Conservation (phyloP, 2,888 invertebrate genomes). For the Coenonympha glycerion region DNA sequence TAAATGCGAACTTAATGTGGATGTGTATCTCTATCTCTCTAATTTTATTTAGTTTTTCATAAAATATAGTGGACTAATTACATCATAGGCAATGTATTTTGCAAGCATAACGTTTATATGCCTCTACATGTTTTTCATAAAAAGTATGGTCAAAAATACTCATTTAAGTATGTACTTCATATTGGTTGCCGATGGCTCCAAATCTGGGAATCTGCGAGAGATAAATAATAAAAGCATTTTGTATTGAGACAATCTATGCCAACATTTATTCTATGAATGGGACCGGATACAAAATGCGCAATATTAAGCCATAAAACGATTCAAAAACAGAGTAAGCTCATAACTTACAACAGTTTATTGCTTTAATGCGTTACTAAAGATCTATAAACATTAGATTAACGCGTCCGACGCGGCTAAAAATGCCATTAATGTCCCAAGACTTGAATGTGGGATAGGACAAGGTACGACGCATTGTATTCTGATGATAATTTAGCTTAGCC, state of each 20-base stretch:
- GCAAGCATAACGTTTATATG: too few relatives aligned
- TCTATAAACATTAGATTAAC: conserved; percentile 23
- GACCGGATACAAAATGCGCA: neutral
- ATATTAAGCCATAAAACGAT: conserved; percentile 7
- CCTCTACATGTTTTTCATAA: too few relatives aligned
- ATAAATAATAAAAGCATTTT: neutral
- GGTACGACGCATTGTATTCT: conserved; percentile 22
- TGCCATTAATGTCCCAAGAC: conserved; percentile 21
- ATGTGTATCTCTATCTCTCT: too few relatives aligned
- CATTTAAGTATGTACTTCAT: too few relatives aligned
- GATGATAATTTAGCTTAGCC: conserved; percentile 24
- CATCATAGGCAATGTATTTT: too few relatives aligned
- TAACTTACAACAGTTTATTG: conserved; percentile 14
- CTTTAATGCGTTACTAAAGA: conserved; percentile 15
- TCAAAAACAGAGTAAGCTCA: conserved; percentile 6
- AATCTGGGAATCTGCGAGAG: too few relatives aligned
- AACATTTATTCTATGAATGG: neutral
- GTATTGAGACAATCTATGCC: neutral
- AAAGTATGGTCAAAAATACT: too few relatives aligned
- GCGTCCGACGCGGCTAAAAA: conserved; percentile 19
- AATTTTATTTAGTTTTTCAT: too few relatives aligned
- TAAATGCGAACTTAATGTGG: too few relatives aligned
- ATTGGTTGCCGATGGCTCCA: too few relatives aligned
- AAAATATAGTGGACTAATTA: too few relatives aligned
- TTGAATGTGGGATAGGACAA: conserved; percentile 19